Conservation (phyloP, 2,113 vertebrate species). For the Condylura cristata region DNA sequence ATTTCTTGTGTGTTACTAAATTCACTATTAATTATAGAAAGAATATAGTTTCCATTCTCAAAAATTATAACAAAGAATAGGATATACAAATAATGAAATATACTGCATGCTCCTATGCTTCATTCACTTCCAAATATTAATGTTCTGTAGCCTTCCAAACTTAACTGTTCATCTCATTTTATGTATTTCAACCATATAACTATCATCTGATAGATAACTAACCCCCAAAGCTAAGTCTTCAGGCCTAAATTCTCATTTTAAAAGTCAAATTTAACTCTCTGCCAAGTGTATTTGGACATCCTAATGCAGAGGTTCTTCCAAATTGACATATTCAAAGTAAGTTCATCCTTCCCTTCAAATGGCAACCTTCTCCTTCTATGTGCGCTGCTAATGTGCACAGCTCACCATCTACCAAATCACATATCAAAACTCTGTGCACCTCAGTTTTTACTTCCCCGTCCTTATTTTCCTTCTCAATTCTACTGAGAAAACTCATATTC, state of each 20-base stretch:
- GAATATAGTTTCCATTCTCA: not conserved
- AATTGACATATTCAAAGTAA: not conserved
- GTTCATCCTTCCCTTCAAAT: not conserved
- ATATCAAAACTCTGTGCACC: not conserved
- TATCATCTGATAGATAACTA: conserved; percentile 1
- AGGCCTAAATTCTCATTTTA: not conserved
- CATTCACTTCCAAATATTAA: conserved; percentile 25
- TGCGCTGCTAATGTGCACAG: not conserved
- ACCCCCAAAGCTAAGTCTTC: not conserved
- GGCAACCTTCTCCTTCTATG: not conserved
- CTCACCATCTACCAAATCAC: not conserved
- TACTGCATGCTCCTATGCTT: not conserved
- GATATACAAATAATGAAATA: conserved; percentile 16
- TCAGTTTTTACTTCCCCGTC: not conserved
- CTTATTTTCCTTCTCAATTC: not conserved
- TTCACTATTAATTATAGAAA: not conserved
- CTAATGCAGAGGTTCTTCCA: not conserved
- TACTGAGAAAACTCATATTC: not conserved
- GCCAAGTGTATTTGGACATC: not conserved
- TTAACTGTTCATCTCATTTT: conserved; percentile 25
- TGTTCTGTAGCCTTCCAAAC: not conserved
- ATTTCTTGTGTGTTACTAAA: not conserved
- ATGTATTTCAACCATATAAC: not conserved
- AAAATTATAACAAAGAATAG: not conserved
- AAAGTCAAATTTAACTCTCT: not conserved